These are phyloP conservation scores for Micropterix aruncella DNA, from an alignment of 2,888 invertebrate species.

Conservation along the genomic window DNA sequence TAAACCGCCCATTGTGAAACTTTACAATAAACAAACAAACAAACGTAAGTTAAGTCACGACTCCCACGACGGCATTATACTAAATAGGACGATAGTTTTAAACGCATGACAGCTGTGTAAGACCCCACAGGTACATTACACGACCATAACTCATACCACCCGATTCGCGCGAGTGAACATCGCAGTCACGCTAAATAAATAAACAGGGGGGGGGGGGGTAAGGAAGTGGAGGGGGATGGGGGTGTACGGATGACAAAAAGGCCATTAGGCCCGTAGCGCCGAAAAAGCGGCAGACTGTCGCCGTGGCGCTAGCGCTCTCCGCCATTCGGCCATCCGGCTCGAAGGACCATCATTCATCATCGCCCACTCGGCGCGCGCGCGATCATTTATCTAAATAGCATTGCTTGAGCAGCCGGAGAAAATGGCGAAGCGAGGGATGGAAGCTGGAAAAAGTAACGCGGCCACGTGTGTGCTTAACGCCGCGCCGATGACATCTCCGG, in stretches of 20 bases:
- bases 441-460: background rate
- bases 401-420: background rate
- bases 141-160: background rate
- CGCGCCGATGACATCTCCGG: too few relatives aligned
- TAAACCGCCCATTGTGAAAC: too few relatives aligned
- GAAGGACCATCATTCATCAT: background rate
- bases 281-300: background rate
- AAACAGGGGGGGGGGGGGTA: background rate
- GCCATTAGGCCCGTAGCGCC: background rate
- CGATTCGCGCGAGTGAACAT: background rate
- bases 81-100: too few relatives aligned
- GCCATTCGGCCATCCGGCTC: background rate
- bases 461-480: background rate
- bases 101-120: too few relatives aligned
- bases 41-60: too few relatives aligned
- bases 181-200: background rate
- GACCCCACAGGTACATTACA: too few relatives aligned
- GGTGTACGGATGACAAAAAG: background rate
- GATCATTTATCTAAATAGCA: background rate
- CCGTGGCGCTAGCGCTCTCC: too few relatives aligned
- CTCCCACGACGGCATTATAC: too few relatives aligned
- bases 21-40: too few relatives aligned
- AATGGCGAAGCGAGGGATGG: too few relatives aligned
- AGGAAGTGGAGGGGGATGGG: too few relatives aligned
- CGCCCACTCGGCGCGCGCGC: background rate